Conservation (phyloP, 2,797 vertebrate species). For the Cossypha caffra region DNA sequence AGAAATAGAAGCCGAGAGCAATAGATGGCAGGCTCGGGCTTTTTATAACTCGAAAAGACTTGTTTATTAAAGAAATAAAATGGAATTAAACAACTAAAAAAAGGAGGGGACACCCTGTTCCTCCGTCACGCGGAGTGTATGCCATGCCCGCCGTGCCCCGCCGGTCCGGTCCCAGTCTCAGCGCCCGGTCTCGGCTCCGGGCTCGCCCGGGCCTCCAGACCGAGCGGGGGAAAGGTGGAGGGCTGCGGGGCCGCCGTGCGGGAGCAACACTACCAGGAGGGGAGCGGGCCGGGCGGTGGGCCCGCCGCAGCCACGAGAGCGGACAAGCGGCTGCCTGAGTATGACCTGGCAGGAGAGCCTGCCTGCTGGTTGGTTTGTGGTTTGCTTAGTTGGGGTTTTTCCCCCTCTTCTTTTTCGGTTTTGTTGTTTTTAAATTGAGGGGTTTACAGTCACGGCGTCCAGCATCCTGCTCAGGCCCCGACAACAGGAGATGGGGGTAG, state of each 20-base stretch:
- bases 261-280: not conserved
- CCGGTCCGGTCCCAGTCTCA: not conserved
- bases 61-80: not conserved
- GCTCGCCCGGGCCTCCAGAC: not conserved
- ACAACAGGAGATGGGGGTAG: not conserved
- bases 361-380: not conserved
- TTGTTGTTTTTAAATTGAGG: not conserved
- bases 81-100: not conserved
- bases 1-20: conserved; percentile 34
- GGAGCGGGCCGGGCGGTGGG: not conserved
- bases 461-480: not conserved
- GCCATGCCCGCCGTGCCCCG: not conserved
- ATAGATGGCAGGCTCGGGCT: conserved; percentile 20
- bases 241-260: rapidly evolving
- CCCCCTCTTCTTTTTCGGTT: rapidly evolving
- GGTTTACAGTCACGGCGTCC: not conserved
- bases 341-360: not conserved
- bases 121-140: rapidly evolving
- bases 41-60: not conserved
- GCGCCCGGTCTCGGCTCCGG: not conserved
- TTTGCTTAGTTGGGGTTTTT: not conserved
- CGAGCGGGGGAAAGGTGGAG: not conserved
- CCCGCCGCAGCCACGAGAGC: rapidly evolving
- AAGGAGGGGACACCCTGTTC: not conserved
- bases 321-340: not conserved